These are phyloP conservation scores for Staurois parvus DNA, from an alignment of 2,797 vertebrate genomes.

Conservation along the genomic window DNA sequence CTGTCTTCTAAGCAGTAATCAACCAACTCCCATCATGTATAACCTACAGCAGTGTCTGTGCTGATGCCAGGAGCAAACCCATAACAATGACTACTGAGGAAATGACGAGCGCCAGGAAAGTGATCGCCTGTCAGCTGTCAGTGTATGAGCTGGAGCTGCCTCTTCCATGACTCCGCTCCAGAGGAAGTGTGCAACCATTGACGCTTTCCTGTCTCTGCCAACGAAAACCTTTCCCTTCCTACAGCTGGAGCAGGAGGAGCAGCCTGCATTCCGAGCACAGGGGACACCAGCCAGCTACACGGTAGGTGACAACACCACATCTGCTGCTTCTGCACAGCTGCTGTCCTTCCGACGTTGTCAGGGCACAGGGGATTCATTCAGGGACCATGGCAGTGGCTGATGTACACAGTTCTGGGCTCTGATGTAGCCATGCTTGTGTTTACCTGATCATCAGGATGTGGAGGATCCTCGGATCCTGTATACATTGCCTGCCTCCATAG, in stretches of 20 bases:
- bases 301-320: constrained; percentile 26
- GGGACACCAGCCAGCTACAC: not conserved
- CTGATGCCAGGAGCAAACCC: not conserved
- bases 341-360: not conserved
- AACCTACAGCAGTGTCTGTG: not conserved
- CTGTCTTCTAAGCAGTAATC: not conserved
- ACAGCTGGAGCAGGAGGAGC: constrained; percentile 30
- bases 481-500: too few species aligned
- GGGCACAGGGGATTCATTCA: not conserved
- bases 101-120: constrained; percentile 11
- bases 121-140: not conserved
- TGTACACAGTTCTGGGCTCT: not conserved
- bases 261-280: not conserved
- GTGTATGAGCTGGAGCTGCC: not conserved
- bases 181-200: constrained; percentile 63
- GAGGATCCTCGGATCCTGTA: not conserved
- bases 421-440: not conserved
- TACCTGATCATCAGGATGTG: not conserved
- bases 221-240: constrained; percentile 41
- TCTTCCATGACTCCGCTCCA: not conserved
- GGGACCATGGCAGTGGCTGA: not conserved
- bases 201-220: constrained; percentile 57
- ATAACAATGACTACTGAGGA: constrained; percentile 30
- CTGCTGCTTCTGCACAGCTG: not conserved
- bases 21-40: not conserved